Base-by-base conservation (phyloP, 2,888 invertebrate species). In the Metellina segmentata region DNA sequence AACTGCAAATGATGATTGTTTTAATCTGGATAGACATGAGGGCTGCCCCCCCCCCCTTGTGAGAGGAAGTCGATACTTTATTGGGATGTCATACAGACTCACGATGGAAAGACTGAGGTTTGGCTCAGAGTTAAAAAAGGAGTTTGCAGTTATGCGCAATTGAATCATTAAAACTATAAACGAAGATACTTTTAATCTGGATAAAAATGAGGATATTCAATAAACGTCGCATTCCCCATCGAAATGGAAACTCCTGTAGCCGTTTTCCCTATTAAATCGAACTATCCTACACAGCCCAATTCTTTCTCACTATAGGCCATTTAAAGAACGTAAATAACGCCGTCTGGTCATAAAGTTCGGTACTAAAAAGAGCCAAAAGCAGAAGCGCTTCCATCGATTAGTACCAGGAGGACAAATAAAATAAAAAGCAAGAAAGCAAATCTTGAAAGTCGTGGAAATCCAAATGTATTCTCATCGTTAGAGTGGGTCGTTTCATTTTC, bases 401-500 rank as follows among this genome's bases (percentile, higher is more conserved):
- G 77, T 19, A 48, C 19, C 74, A 61, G 53, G 81, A 87, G 34
- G 79, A 61, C n/a, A 78, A 77, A 78, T 79, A 78, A 91, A 91
- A 87, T 72, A 78, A 83, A 87, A 82, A 20, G 72, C 61, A 86
- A 82, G 82, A 77, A 91, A 82, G 75, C 82, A 87, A 91, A 87
- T 78, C 83, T 91, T 87, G 61, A 53, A 81, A 91, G 87, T 83
- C 91, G 86, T 79, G 83, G 87, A 83, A 77, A 79, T 91, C 86
- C 86, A 91, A 91, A 91, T 91, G 91, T 87, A 91, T 83, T 87
- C 87, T 81, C 79, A 70, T 92, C 85, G 81, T 92, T 92, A 89
- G 78, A 75, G 74, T 49, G n/a, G 74, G 83, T 49, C 88, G 81
- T 92, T 89, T 79, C 88, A 88, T 91, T 82, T 88, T 88, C 69